Percentiles rank a stretch among this genome's conserved stretches.
These are phyloP conservation scores for Cichlasoma orientale DNA, from an alignment of 2,797 vertebrate species.

Conservation along the genomic window DNA sequence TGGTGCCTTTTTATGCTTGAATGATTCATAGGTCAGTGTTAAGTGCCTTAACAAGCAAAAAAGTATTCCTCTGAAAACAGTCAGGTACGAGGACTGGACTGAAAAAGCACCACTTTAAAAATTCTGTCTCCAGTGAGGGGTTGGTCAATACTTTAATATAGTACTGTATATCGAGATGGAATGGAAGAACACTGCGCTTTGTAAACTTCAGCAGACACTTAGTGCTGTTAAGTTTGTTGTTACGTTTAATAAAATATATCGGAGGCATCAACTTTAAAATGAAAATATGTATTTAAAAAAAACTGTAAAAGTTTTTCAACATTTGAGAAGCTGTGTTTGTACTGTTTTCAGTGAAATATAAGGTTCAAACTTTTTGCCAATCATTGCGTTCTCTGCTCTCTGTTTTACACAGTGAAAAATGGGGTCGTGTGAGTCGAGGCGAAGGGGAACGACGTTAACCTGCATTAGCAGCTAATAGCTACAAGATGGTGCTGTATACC, in stretches of 20 bases:
- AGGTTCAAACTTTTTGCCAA: not conserved
- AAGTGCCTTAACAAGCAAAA: not conserved
- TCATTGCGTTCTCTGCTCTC: not conserved
- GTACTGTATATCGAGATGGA: not conserved
- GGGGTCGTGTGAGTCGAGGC: not conserved
- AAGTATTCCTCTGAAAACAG: not conserved
- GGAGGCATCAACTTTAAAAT: not conserved
- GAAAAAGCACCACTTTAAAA: not conserved
- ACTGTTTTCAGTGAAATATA: not conserved
- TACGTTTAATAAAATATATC: too few relatives aligned
- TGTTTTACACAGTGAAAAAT: not conserved
- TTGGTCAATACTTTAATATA: not conserved
- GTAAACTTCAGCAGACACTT: not conserved
- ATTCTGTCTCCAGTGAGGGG: not conserved
- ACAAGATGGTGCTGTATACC: conserved; percentile 24
- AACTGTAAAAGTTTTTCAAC: not conserved
- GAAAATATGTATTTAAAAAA: not conserved
- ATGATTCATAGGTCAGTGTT: not conserved
- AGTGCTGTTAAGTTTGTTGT: too few relatives aligned
- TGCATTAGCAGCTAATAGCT: conserved; percentile 5
- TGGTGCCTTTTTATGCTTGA: not conserved
- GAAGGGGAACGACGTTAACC: not conserved
- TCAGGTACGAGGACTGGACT: not conserved
- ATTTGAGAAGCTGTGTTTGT: not conserved
- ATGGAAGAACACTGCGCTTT: not conserved